Conservation (phyloP, 2,888 invertebrate species). For the Allacma fusca region DNA sequence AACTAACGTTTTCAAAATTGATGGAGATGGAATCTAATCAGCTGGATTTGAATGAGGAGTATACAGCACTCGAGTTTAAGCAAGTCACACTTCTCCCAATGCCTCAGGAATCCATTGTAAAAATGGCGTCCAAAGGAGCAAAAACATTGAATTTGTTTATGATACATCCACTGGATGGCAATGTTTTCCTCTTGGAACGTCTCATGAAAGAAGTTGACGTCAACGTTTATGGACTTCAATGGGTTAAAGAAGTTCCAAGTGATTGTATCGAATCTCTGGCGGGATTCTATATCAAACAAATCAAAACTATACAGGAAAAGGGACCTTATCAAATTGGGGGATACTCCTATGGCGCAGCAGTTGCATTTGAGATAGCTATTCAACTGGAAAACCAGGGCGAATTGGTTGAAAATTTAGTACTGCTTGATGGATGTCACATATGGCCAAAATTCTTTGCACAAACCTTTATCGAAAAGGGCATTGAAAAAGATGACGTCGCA, state of each 20-base stretch:
- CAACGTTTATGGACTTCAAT: slow-evolving; percentile 88
- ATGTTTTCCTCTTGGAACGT: slow-evolving; percentile 74
- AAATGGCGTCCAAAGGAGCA: background rate
- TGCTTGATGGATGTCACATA: background rate
- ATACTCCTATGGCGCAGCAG: no score
- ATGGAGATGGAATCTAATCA: slow-evolving; percentile 65
- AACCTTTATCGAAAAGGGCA: slow-evolving; percentile 4
- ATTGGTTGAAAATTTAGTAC: background rate
- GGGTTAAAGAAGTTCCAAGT: slow-evolving; percentile 78
- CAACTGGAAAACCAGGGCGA: background rate
- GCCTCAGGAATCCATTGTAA: background rate
- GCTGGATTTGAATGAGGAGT: background rate
- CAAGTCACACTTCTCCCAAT: background rate
- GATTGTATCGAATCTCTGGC: slow-evolving; percentile 77
- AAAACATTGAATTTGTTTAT: slow-evolving; percentile 64
- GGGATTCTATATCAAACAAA: slow-evolving; percentile 70
- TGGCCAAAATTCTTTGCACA: background rate
- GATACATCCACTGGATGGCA: slow-evolving; percentile 90
- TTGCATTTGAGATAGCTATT: slow-evolving; percentile 6
- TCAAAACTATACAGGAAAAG: no score
- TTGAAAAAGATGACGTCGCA: no score
- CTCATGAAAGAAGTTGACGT: slow-evolving; percentile 77
- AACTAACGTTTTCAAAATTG: slow-evolving; percentile 76
- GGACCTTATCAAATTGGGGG: background rate
- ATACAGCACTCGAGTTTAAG: background rate